These are phyloP conservation scores for Ptilonorhynchus violaceus DNA, from an alignment of 2,113 vertebrate genomes.

Conservation along the genomic window DNA sequence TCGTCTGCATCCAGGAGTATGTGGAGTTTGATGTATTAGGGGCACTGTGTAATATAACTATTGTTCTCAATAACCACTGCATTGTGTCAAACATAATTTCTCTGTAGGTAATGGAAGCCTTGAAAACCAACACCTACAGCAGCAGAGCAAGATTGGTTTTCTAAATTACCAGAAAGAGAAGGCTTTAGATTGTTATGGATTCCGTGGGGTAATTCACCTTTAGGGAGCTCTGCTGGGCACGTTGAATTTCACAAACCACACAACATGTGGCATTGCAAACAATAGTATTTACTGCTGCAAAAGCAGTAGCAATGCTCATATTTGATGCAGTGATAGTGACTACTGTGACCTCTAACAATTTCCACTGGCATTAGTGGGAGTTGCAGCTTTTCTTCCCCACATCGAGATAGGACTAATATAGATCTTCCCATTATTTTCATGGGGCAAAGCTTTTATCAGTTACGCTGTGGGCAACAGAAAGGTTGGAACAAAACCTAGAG, in stretches of 20 bases:
- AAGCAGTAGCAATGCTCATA: not conserved
- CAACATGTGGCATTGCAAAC: not conserved
- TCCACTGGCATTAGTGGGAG: not conserved
- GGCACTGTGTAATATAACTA: not conserved
- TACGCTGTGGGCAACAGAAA: accelerated
- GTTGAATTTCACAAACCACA: not conserved
- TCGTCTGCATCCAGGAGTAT: not conserved
- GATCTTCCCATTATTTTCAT: not conserved
- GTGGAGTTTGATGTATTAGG: constrained; percentile 3
- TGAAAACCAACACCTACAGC: constrained; percentile 14
- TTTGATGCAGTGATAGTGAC: not conserved
- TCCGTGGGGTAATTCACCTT: not conserved
- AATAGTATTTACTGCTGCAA: not conserved
- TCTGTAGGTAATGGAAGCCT: constrained; percentile 13
- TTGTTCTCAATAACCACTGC: not conserved
- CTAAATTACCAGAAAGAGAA: not conserved
- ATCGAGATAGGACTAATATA: not conserved
- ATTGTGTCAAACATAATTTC: constrained; percentile 30
- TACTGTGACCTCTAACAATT: not conserved
- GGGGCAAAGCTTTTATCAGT: not conserved
- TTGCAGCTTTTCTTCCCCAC: not conserved
- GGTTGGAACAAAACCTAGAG: not conserved
- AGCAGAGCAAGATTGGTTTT: not conserved
- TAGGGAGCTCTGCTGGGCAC: not conserved
- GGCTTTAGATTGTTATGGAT: not conserved